Base-by-base conservation (phyloP, 2,113 vertebrate species). In the Raja brachyura region DNA sequence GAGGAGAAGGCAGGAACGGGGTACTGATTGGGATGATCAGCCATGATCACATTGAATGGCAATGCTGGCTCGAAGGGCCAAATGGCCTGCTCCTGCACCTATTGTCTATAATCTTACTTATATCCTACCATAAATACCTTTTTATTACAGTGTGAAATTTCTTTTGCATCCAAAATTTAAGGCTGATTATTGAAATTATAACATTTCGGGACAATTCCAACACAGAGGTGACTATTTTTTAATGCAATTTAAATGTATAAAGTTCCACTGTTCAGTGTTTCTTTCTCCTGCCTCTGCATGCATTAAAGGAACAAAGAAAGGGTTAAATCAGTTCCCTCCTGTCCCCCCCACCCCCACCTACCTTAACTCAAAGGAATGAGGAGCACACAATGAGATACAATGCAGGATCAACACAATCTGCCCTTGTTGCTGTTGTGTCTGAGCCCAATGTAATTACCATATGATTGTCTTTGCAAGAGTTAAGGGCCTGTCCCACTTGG, bases 401-500 rank as follows among this genome's bases (percentile, higher is more conserved):
- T 6, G 28, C 59, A 31, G 7, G 59, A 63, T n/a, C 59, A n/a
- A 31, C 28, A 86, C 25, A 4, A 68, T 68, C 81, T 86, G 56
- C 59, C 83, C 83, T 63, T 88, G 63, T 88, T 7, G 59, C 28
- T 88, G 83, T 88, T n/a, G 59, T 63, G 83, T 88, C 83, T 88
- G 83, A 88, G 83, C n/a, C 59, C 63, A 88, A 88, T 88, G 83
- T 88, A 88, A 88, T 88, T 88, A 63, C 59, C 83, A 88, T 88
- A 88, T 66, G 83, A 63, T 88, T 88, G 59, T 88, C 83, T 85
- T 83, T 83, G 39, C 61, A 86, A 86, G 81, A 86, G 81, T 86
- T 86, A 48, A 48, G 39, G 39, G 39, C 39, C 39, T 48, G 39
- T 48, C 39, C 39, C 39, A 3, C 39, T 48, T 48, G 39, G 39